Base-by-base conservation (phyloP, 92 coral and sea anemone species). In the Palythoa grandis region DNA sequence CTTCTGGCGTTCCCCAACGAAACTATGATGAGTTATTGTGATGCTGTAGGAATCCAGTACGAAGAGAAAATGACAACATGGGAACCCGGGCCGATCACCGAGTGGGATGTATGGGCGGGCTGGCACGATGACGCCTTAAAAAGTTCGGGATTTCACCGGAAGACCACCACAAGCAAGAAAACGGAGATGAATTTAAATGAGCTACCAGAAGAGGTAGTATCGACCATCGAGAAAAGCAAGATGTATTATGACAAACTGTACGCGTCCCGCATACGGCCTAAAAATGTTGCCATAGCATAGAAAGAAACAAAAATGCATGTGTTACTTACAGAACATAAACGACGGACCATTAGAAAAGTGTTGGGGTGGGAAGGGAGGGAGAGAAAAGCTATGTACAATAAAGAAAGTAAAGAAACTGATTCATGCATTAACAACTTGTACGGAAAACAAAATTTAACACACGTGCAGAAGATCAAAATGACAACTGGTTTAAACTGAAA, bases 111-210 rank as follows among this genome's bases (percentile, higher is more conserved):
- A 19, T 96, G 98, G 98, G 91, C 92, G 2, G 98, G 98, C 14
- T 96, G 98, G 98, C 98, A 96, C 52, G 96, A 96, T 52, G 92
- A 93, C 60, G 98, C 94, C 11, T 72, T 96, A 37, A 94, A 92
- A 75, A 94, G 98, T 82, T 89, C 98, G 2, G 98, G 98, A 16
- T 94, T 96, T 53, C 67, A 53, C 82, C 60, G 48, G 48, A 76
- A 54, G 23, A 23, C 70, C 3, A 66, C 58, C 14, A 54, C 63
- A 7, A 88, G 66, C 47, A 74, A 43, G 78, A 11, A 40, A 76
- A 54, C 61, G 24, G 86, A 83, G 65, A 38, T 75, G 2, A 40
- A 85, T 47, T 79, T 77, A 17, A 67, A 24, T 24, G 77, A 87
- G 52, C 22, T 90, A 11, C 80, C 93, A 56, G 94, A 87, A 29